Conservation (phyloP, 2,113 vertebrate genomes). For the Cavia porcellus region DNA sequence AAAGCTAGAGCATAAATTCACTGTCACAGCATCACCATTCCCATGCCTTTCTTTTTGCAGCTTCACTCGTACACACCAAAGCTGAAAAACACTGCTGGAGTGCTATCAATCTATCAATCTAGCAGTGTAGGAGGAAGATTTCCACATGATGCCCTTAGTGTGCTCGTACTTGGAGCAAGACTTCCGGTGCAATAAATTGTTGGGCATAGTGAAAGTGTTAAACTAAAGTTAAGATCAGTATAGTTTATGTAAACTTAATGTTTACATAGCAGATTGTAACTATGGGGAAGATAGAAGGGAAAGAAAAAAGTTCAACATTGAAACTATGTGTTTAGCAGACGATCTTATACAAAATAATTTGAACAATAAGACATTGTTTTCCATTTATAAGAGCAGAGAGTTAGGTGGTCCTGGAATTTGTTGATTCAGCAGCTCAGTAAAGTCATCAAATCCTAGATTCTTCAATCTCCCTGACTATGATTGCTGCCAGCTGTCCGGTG, state of each 20-base stretch:
- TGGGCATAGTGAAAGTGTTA: not conserved
- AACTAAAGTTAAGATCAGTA: constrained; percentile 2
- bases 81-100: not conserved
- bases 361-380: constrained; percentile 22
- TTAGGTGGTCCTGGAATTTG: not conserved
- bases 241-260: not conserved
- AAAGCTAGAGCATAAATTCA: not conserved
- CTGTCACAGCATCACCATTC: not conserved
- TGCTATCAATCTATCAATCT: not conserved
- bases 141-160: not conserved
- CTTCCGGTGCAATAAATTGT: not conserved
- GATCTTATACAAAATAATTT: constrained; percentile 21
- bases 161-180: not conserved
- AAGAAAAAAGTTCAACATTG: not conserved
- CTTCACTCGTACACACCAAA: not conserved
- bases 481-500: not conserved
- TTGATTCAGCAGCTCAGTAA: not conserved
- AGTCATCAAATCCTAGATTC: not conserved
- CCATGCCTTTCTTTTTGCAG: not conserved
- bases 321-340: not conserved
- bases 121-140: not conserved
- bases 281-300: not conserved
- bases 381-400: not conserved
- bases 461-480: not conserved
- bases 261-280: not conserved